Evolutionary conservation across 2,888 invertebrate genomes (phyloP).

Genomic region (Calameuta filiformis): DNA sequence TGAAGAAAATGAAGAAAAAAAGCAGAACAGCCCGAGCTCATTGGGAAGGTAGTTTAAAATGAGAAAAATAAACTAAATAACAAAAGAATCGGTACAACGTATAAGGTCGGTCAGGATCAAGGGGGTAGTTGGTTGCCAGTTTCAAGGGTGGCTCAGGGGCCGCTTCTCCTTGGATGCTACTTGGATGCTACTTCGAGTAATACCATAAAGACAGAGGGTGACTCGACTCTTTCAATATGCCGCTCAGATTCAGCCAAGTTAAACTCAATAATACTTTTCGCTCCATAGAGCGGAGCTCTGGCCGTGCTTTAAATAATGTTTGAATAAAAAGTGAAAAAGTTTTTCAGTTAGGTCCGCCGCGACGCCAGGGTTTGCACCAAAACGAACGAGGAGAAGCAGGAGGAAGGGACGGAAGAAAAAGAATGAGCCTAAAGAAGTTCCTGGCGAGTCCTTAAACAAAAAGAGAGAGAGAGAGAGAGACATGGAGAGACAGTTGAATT

Average conservation of each 20-base stretch:
- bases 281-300: background rate
- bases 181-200: constrained; percentile 5
- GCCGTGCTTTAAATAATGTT: constrained; percentile 37
- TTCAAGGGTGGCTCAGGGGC: background rate
- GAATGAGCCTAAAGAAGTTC: background rate
- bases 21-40: background rate
- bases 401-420: background rate
- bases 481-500: too few relatives aligned
- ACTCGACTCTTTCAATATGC: constrained; percentile 4
- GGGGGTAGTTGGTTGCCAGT: too few relatives aligned
- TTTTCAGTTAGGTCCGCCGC: constrained; percentile 30
- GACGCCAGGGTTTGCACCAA: background rate
- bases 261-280: constrained; percentile 32
- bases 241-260: constrained; percentile 3
- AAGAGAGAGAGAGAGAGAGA: background rate
- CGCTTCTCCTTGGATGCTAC: constrained; percentile 6
- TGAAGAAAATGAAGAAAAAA: too few relatives aligned
- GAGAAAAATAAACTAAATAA: too few relatives aligned
- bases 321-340: constrained; percentile 40
- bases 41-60: background rate
- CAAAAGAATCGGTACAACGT: too few relatives aligned
- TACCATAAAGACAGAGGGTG: too few relatives aligned
- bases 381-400: constrained; percentile 5
- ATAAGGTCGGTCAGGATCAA: too few relatives aligned
- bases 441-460: too few relatives aligned